Base-by-base conservation (phyloP, 2,113 vertebrate species). In the Sula dactylatra region DNA sequence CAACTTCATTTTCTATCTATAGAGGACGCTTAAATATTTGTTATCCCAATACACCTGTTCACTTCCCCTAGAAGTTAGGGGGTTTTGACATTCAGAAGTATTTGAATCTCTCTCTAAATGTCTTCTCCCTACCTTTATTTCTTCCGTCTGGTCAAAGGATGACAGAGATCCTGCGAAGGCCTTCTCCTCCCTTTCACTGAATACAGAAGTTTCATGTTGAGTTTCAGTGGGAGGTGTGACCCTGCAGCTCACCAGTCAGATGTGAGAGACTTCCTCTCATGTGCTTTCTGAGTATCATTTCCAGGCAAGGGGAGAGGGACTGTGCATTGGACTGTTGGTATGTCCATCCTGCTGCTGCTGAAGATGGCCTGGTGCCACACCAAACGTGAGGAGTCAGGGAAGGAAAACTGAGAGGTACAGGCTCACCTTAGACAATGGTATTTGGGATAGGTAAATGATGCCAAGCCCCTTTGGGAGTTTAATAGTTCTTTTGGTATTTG, bases 51-150 rank as follows among this genome's bases (percentile, higher is more conserved):
- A 42, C 4, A 11, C 12, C 18, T 36, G 16, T 67, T 54, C 6
- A 2, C 16, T 45, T 90, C 34, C 18, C 2, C 1, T 32, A 54
- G 61, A 56, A 1, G 0, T 2, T 54, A 31, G 4, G 2, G 2
- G 2, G 24, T 24, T 86, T 47, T 55, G 4, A 27, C 36, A 42
- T 16, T 38, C 18, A 32, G 40, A 59, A 80, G 15, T 64, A 72
- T 15, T 84, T 69, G 0, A 59, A 17, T 91, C 15, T 80, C 54
- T 66, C 82, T 79, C 52, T 61, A 32, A 29, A 38, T 26, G 11
- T 61, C 16, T 72, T 6, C 11, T 50, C 42, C 38, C 17, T 70
- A n/a, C 47, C 29, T 71, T 86, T 67, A 17, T 19, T 72, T 69
- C 32, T 64, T 82, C 24, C 29, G 0, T 71, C 91, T 86, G 27